Evolutionary conservation across 2,888 invertebrate genomes (phyloP).

Genomic region (Tetrapedia diversipes): DNA sequence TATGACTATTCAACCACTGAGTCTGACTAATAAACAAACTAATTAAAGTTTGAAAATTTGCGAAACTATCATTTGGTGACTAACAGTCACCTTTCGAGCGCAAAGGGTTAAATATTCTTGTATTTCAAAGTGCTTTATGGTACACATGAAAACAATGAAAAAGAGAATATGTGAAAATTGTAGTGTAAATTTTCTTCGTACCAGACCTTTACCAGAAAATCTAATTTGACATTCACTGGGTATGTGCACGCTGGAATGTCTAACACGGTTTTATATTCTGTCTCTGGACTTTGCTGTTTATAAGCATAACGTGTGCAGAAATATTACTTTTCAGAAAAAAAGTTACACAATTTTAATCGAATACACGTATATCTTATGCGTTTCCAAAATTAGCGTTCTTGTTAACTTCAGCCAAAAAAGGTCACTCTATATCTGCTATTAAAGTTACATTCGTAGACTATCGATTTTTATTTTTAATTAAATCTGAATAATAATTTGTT

Average conservation of each 20-base stretch:
- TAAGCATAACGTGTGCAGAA: neutral
- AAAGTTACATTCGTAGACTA: too few species aligned
- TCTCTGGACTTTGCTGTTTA: neutral
- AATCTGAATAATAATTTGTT: too few species aligned
- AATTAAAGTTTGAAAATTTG: too few species aligned
- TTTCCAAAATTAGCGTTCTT: neutral
- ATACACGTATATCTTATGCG: neutral
- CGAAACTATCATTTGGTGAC: too few species aligned
- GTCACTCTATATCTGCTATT: too few species aligned
- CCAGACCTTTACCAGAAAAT: neutral
- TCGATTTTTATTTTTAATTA: too few species aligned
- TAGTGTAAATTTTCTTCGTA: neutral
- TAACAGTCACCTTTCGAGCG: too few species aligned
- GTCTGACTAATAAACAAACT: too few species aligned
- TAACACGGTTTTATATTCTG: neutral
- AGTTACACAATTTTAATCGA: slow-evolving; percentile 9
- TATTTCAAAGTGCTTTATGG: neutral
- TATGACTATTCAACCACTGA: too few species aligned
- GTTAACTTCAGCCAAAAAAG: neutral
- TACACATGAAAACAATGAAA: too few species aligned
- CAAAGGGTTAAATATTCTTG: neutral
- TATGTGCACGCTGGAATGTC: neutral
- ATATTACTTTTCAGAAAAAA: neutral
- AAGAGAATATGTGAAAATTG: neutral
- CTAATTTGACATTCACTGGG: slow-evolving; percentile 7